A percentile compares a stretch with the other conserved stretches of the same genome.
Evolutionary conservation across 2,888 invertebrate species (phyloP).

Genomic region (Nomada hirtipes): DNA sequence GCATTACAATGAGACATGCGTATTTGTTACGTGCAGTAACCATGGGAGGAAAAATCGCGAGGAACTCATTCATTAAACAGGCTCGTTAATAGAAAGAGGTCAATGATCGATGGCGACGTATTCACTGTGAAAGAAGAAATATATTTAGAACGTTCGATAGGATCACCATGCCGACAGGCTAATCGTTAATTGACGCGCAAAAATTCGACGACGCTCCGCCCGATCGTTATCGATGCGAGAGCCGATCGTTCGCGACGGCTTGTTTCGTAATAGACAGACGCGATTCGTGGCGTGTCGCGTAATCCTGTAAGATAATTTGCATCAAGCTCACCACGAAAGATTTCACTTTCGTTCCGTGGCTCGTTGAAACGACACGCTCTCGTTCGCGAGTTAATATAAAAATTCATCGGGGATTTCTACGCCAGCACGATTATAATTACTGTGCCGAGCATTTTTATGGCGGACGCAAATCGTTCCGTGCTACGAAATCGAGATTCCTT

Average conservation of each 20-base stretch:
- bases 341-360: conserved; percentile 28
- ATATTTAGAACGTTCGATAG: conserved; percentile 69
- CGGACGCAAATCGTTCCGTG: background rate
- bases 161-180: conserved; percentile 47
- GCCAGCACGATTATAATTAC: background rate
- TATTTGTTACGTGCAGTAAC: background rate
- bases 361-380: conserved; percentile 5
- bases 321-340: conserved; percentile 19
- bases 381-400: background rate
- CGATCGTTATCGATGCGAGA: background rate
- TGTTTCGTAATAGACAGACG: conserved; percentile 42
- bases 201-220: conserved; percentile 38
- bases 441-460: background rate
- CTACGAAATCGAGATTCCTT: background rate
- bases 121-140: conserved; percentile 37
- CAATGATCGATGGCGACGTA: conserved; percentile 35
- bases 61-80: conserved; percentile 44
- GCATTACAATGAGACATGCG: background rate
- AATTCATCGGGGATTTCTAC: conserved; percentile 3
- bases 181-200: conserved; percentile 55
- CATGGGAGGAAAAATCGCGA: conserved; percentile 2
- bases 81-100: conserved; percentile 46
- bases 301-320: conserved; percentile 56
- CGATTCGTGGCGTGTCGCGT: conserved; percentile 52
- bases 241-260: conserved; percentile 1